These are phyloP conservation scores for Platycheirus rosarum DNA, from an alignment of 2,888 invertebrate genomes.

Conservation along the genomic window DNA sequence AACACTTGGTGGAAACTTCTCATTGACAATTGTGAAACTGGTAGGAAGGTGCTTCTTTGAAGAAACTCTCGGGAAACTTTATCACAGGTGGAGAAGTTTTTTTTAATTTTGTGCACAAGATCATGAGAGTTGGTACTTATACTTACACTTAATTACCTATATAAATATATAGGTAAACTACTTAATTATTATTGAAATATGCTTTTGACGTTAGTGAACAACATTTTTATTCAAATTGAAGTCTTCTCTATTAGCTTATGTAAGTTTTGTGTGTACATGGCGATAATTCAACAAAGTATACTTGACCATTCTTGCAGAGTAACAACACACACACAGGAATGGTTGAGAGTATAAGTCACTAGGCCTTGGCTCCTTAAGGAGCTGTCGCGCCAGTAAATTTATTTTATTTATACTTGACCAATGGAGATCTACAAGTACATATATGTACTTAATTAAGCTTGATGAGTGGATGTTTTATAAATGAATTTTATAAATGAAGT, in stretches of 20 bases:
- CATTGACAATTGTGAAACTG: slow-evolving; percentile 23
- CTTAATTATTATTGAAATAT: slow-evolving; percentile 39
- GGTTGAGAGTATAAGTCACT: too few species aligned
- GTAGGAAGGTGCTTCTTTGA: neutral
- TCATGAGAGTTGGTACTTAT: slow-evolving; percentile 7
- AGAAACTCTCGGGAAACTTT: neutral
- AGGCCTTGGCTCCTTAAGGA: too few species aligned
- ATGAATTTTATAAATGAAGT: too few species aligned
- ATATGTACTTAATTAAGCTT: too few species aligned
- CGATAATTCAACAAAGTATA: too few species aligned
- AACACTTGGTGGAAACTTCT: neutral
- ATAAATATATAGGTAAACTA: slow-evolving; percentile 9
- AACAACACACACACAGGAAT: too few species aligned
- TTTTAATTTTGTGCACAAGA: slow-evolving; percentile 4
- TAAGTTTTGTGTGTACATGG: too few species aligned
- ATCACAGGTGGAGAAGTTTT: neutral
- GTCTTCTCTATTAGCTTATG: slow-evolving; percentile 22
- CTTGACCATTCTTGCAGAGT: too few species aligned
- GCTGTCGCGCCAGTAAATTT: too few species aligned
- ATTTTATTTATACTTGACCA: too few species aligned
- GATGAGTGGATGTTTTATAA: too few species aligned
- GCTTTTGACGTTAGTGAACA: neutral
- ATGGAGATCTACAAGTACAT: too few species aligned
- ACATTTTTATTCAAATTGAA: slow-evolving; percentile 32
- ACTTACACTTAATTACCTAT: neutral